Base-by-base conservation (phyloP, 2,888 invertebrate species). In the Apamea monoglypha region DNA sequence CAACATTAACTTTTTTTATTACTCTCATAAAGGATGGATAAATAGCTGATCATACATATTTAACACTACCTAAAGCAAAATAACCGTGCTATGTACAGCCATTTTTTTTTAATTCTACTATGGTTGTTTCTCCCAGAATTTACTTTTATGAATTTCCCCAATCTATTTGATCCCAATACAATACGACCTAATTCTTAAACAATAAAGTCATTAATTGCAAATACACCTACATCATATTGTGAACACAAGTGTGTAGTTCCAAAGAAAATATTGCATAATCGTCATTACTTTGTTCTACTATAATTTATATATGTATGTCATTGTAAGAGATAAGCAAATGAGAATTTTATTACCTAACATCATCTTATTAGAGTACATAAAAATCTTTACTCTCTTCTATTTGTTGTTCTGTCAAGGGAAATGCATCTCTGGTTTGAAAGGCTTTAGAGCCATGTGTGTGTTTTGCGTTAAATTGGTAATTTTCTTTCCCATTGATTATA, bases 291-390 rank as follows among this genome's bases (percentile, higher is more conserved):
- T 78, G 72, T 76, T 53, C 53, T 67, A n/a, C 40, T 70, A 78
- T 59, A 76, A 83, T 83, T 67, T 77, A 87, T 87, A 61, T 75
- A 59, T 29, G 29, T 59, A 81, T 71, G 73, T 79, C 81, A 76
- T 40, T 81, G 56, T 75, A 77, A 25, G 56, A 85, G 86, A 88
- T 86, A 87, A 77, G 83, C 77, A 79, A 88, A 86, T 88, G 81
- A 83, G 72, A 64, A 36, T 81, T 87, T 87, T 86, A 86, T 83
- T 88, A 81, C 86, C 56, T 74, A 74, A 84, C 76, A 79, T 85
- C 74, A 82, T 80, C 66, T 36, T 87, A 81, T 79, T 75, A 68
- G 74, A 83, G 76, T 81, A 61, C 76, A 81, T 87, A 81, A 81
- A 87, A 85, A 70, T 47, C 10, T 71, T 59, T 10, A 64, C 25